Evolutionary conservation across 2,113 vertebrate genomes (phyloP), one percentile per base, ranked within the genome.

Genomic region (Crocuta crocuta): DNA sequence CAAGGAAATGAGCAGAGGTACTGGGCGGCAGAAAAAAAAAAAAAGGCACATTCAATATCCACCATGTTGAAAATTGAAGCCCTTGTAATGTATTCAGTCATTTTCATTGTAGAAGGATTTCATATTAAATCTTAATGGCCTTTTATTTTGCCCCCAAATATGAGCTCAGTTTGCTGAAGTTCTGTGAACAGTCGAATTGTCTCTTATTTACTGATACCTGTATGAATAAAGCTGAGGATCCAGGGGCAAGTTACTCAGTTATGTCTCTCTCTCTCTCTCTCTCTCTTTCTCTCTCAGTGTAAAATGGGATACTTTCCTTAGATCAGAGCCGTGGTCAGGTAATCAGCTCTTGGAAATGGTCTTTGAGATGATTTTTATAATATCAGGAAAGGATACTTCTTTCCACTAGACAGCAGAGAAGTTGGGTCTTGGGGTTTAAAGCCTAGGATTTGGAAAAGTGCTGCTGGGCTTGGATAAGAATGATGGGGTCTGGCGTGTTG

Each of bases 131-230:
- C 55, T 89, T 90, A 84, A 79, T 6, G 11, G 70, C 92, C 87
- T 96, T 96, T 96, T 76, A 87, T 94, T 95, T 96, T 83, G 10
- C 31, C 80, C 82, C 70, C 10, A 89, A 74, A 94, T 82, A 68
- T 24, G 89, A 96, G 92, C 95, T 97, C 78, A 50, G 45, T 97
- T 85, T 94, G 66, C 82, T 74, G 26, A 95, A 78, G 78, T 91
- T 83, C 39, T 82, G 53, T 7, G 45, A 93, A 39, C 4, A 90
- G 88, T 86, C 74, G 89, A 88, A 91, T 85, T 91, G 66, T 70
- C 65, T 65, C 31, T 81, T 94, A 81, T 78, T 94, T 90, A 74
- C 89, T 74, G 73, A 48, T 83, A 21, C 48, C 74, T 45, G 35
- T 81, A 2, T 58, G 90, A 96, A 78, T 74, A 87, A 89, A 93